phyloP scores from a whole-genome alignment of 2,113 vertebrate genomes.

The Toxostoma redivivum region DNA sequence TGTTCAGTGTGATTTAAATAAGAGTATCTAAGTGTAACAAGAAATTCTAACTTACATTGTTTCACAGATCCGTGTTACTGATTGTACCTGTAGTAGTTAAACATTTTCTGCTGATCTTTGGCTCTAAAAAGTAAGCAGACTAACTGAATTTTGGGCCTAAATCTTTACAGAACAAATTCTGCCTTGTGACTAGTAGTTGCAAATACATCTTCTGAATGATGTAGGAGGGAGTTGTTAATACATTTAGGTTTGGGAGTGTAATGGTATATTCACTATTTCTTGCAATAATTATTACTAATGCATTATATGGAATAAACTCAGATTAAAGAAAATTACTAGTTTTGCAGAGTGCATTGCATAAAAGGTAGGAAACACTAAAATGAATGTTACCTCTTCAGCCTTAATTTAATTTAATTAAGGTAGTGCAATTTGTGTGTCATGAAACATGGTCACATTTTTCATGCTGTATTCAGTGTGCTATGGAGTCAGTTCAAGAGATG shows the following conservation, averaged over 20 bases:
- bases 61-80: background rate
- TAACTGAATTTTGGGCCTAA: background rate
- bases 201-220: background rate
- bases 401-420: too few relatives aligned
- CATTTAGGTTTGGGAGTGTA: background rate
- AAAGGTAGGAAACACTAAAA: background rate
- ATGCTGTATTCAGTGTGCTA: background rate
- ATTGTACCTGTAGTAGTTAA: background rate
- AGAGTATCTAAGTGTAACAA: background rate
- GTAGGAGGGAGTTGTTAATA: background rate
- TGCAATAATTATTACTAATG: background rate
- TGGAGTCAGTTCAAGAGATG: background rate
- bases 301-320: background rate
- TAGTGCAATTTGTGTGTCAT: background rate
- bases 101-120: background rate
- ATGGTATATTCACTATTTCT: background rate
- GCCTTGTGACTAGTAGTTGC: background rate
- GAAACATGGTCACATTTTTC: background rate
- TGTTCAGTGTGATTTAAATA: background rate
- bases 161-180: background rate
- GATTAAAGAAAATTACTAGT: background rate
- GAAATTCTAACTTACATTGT: background rate
- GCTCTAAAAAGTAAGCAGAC: background rate
- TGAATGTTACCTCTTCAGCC: background rate
- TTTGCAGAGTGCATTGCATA: background rate